phyloP scores from a whole-genome alignment of 2,797 vertebrate species.

The Fundulus diaphanus region DNA sequence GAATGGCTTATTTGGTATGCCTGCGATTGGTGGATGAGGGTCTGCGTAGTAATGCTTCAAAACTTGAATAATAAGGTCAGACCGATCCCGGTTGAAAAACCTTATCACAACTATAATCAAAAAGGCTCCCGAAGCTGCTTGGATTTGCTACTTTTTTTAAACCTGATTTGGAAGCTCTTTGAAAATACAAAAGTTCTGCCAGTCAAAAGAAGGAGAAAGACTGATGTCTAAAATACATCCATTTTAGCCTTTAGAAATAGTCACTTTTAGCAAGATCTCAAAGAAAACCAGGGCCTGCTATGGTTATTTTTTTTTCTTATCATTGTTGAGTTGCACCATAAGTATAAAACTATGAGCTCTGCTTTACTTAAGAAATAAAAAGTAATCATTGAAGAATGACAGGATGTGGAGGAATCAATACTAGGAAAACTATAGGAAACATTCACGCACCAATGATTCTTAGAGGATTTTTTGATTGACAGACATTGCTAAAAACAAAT shows the following conservation, averaged over 20 bases:
- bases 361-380: not conserved
- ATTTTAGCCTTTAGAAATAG: not conserved
- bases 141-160: not conserved
- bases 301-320: not conserved
- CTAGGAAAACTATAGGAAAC: not conserved
- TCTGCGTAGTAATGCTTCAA: constrained; percentile 10
- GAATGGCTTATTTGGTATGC: constrained; percentile 17
- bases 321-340: not conserved
- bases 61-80: too few relatives aligned
- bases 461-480: not conserved
- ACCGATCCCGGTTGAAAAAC: not conserved
- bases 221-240: not conserved
- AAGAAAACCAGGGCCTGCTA: not conserved
- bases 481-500: not conserved
- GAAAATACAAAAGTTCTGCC: not conserved
- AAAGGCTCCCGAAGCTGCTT: not conserved
- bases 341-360: not conserved
- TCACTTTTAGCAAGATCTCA: not conserved
- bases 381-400: not conserved
- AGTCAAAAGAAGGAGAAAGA: constrained; percentile 1
- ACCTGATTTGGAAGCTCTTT: not conserved
- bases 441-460: not conserved
- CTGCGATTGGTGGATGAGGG: constrained; percentile 12
- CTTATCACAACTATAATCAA: not conserved
- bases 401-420: not conserved